Percentiles rank a stretch among this genome's conserved stretches.
Evolutionary conservation across 2,888 invertebrate species (phyloP).

Genomic region (Ennomos quercinarius): DNA sequence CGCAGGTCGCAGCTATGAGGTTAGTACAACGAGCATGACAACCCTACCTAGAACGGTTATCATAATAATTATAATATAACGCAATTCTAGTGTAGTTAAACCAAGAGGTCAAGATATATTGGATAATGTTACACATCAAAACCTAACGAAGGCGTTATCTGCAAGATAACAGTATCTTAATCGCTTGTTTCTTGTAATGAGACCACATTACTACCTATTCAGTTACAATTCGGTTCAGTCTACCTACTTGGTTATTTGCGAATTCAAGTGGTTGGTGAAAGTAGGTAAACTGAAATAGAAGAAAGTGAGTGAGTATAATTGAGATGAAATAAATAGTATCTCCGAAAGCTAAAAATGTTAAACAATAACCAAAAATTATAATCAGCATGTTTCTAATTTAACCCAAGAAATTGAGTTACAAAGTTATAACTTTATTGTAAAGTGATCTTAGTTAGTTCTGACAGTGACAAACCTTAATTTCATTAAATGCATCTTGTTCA

Average conservation of each 20-base stretch:
- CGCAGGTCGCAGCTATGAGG: too few species aligned
- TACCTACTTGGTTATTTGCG: conserved; percentile 23
- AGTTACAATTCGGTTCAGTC: conserved; percentile 37
- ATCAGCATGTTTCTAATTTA: not conserved
- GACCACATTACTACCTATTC: conserved; percentile 45
- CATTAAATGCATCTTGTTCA: too few species aligned
- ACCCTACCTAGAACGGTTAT: conserved; percentile 3
- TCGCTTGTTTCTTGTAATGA: conserved; percentile 68
- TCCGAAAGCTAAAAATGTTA: too few species aligned
- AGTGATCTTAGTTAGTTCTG: too few species aligned
- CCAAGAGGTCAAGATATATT: conserved; percentile 39
- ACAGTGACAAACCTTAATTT: too few species aligned
- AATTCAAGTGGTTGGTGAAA: not conserved
- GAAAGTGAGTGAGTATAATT: too few species aligned
- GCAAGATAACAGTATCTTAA: conserved; percentile 65
- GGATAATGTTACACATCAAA: conserved; percentile 37
- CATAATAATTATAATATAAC: not conserved
- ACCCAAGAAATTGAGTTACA: too few species aligned
- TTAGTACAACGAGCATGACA: too few species aligned
- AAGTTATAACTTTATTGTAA: too few species aligned
- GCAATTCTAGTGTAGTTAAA: conserved; percentile 2
- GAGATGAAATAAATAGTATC: too few species aligned
- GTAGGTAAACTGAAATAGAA: too few species aligned
- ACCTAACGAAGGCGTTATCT: conserved; percentile 54
- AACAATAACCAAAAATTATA: not conserved